Evolutionary conservation across 2,113 vertebrate genomes (phyloP), one percentile per base, ranked within the genome.

Genomic region (Varanus komodoensis): DNA sequence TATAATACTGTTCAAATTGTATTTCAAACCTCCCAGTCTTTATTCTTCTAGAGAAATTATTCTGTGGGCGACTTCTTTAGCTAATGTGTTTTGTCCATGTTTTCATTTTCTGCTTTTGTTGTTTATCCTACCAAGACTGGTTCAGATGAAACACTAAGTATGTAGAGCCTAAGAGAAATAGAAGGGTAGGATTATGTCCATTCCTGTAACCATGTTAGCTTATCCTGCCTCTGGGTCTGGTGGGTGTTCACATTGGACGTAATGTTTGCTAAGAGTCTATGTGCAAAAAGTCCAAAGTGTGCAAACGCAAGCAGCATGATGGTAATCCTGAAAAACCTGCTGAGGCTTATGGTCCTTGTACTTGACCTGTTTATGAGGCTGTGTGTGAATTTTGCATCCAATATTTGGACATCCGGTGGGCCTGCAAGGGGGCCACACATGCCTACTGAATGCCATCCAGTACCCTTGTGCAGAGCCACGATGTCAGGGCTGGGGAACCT

Each of bases 21-120:
- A 88, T 27, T 82, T 64, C 54, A 3, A 64, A 54, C 8, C 0
- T 29, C 86, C 87, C 78, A 54, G 34, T 87, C 34, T 32, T 0
- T 3, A 38, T 73, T 61, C 81, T 48, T 17, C 29, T 73, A 25
- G 25, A 32, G n/a, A 84, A 21, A 12, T 25, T 85, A 27, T 89
- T 68, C 82, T 93, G 92, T 44, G 79, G 54, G 34, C 84, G 50
- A 34, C n/a, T 75, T 75, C 91, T 86, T 89, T 87, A 81, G 8
- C 8, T 48, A 68, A 50, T 0, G 89, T 83, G 92, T 93, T 94
- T 80, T 92, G 83, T 79, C 90, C 75, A 50, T 5, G 0, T 69
- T 92, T 94, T 91, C 82, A 69, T 0, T n/a, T 27, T 57, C 92
- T 94, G 87, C 82, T 89, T 86, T 92, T 93, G 93, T 90, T 93